Base-by-base conservation (phyloP, 2,888 invertebrate genomes). In the Cantharis nigra region DNA sequence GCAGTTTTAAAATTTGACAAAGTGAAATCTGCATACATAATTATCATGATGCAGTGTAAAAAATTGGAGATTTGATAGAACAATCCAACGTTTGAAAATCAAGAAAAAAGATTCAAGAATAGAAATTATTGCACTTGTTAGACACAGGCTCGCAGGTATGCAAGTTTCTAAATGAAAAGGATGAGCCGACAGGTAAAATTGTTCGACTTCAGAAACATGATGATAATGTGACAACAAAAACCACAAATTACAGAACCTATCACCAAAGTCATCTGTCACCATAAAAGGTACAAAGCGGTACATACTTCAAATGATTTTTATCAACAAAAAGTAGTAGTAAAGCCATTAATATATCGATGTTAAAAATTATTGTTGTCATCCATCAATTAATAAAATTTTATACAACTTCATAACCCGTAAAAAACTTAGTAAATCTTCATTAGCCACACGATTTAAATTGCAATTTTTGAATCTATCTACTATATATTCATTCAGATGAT, bases 211-310 rank as follows among this genome's bases (percentile, higher is more conserved):
- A 77, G 67, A 63, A 76, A 80, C 73, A 78, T 76, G 72, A 82
- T 77, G 81, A 81, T 83, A 83, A 83, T 81, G 79, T 83, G 83
- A 83, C 84, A 83, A 82, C 78, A 72, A 78, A 79, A 81, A 79
- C 81, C 79, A 75, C 80, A 82, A 81, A 79, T 78, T 79, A 80
- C 80, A 79, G 80, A 81, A 72, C 78, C 76, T 78, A 62, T 49
- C 71, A 79, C 70, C 78, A 77, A 77, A 79, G 76, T 81, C 82
- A 81, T 82, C 81, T 82, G 82, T 83, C 82, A 83, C 80, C 81
- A 80, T 80, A 82, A 82, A 77, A 77, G 65, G 71, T 23, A 67
- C 65, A 75, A 70, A 70, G 70, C 71, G 49, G 70, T 18, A 67
- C 49, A 49, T 49, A 49, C 65, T 67, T 23, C 13, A 67, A 67